Conservation (phyloP, 64 coral and sea anemone species). For the Hydrozoanthus tunicans region DNA sequence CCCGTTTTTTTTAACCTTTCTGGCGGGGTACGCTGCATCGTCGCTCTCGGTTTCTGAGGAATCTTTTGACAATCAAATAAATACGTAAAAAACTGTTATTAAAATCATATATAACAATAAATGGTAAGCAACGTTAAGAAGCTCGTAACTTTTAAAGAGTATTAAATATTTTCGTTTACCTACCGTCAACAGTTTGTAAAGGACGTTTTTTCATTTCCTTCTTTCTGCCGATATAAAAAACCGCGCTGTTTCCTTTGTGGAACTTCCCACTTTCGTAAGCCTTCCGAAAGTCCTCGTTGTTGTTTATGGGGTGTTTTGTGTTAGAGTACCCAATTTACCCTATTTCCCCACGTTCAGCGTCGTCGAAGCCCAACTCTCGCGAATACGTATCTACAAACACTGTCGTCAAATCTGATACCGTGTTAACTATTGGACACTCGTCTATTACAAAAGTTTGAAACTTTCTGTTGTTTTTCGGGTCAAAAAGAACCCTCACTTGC, state of each 20-base stretch:
- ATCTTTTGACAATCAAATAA: neutral
- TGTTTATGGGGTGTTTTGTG: neutral
- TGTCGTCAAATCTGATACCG: neutral
- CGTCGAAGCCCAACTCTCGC: neutral
- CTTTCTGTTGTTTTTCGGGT: neutral
- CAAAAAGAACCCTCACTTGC: too few species aligned
- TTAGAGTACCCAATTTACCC: conserved; percentile 1
- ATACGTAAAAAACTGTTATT: neutral
- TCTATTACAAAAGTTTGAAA: neutral
- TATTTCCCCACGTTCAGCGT: conserved; percentile 5
- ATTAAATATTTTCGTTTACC: neutral
- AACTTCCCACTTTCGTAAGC: neutral
- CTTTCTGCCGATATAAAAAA: neutral
- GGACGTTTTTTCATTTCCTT: conserved; percentile 5
- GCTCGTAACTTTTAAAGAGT: neutral
- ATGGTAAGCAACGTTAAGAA: neutral
- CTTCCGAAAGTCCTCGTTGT: neutral
- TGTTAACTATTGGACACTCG: neutral
- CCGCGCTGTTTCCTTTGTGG: neutral
- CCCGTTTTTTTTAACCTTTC: neutral
- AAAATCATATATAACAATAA: neutral
- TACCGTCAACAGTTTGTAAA: conserved; percentile 5
- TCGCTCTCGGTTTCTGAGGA: conserved; percentile 7
- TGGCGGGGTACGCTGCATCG: neutral
- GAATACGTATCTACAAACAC: neutral